phyloP scores from a whole-genome alignment of 2,888 invertebrate species.

The Caenorhabditis imperialis region DNA sequence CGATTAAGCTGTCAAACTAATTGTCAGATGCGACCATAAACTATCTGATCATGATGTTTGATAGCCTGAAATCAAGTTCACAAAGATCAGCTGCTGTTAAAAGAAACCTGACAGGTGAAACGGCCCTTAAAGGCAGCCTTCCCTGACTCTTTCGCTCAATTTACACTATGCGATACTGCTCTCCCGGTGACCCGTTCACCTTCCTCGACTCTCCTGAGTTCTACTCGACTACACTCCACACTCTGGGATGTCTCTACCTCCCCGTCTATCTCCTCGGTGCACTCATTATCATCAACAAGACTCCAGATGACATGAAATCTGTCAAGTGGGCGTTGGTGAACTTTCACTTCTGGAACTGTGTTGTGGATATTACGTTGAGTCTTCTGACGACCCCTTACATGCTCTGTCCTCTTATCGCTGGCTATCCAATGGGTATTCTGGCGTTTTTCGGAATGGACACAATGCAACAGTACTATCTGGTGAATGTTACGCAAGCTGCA shows the following conservation, averaged over 20 bases:
- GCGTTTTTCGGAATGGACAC: neutral
- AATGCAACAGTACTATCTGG: constrained; percentile 13
- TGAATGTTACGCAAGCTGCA: neutral
- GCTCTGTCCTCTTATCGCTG: constrained; percentile 25
- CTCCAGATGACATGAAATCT: constrained; percentile 20
- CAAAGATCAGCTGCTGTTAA: no score
- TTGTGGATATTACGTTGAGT: constrained; percentile 8
- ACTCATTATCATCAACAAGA: constrained; percentile 20
- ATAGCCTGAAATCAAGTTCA: no score
- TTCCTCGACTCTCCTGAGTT: constrained; percentile 17
- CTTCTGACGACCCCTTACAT: constrained; percentile 23
- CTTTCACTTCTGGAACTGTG: constrained; percentile 26
- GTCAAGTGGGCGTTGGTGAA: constrained; percentile 33
- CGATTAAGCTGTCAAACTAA: no score
- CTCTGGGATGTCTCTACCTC: neutral
- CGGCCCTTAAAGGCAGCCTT: no score
- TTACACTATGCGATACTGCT: constrained; percentile 8
- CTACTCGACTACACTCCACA: neutral
- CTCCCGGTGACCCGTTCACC: neutral
- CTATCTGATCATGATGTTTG: no score
- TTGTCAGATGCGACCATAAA: no score
- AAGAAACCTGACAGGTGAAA: no score
- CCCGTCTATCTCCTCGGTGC: constrained; percentile 19
- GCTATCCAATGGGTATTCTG: constrained; percentile 18
- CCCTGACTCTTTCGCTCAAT: no score